Percentiles rank a stretch among this genome's conserved stretches.
These are phyloP conservation scores for Gymnorhina tibicen DNA, from an alignment of 2,113 vertebrate species.

Conservation along the genomic window DNA sequence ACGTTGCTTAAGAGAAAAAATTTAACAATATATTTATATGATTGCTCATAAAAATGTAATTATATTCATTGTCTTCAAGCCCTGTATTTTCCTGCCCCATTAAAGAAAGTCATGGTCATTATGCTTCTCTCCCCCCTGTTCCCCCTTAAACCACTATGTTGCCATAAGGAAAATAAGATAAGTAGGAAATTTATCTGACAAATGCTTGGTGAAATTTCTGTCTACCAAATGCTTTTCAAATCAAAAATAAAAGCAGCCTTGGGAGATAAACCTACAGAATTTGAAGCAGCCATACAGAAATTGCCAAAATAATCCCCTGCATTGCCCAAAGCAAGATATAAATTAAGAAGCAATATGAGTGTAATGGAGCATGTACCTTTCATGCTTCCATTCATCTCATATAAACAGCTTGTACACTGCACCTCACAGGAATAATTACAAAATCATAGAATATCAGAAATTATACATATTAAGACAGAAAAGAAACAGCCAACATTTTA, in stretches of 20 bases:
- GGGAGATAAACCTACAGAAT: constrained; percentile 61
- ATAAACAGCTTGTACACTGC: constrained; percentile 55
- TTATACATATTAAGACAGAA: constrained; percentile 32
- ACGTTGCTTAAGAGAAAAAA: constrained; percentile 19
- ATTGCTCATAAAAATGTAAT: constrained; percentile 58
- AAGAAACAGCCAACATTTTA: background rate
- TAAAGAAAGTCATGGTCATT: constrained; percentile 56
- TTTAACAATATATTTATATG: constrained; percentile 42
- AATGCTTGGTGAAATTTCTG: constrained; percentile 53
- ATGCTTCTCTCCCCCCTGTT: constrained; percentile 3
- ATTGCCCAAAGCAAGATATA: constrained; percentile 68
- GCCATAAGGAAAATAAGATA: constrained; percentile 57
- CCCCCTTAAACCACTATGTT: constrained; percentile 2
- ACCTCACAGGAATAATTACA: constrained; percentile 64
- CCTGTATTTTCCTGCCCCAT: constrained; percentile 45
- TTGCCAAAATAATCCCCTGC: constrained; percentile 53
- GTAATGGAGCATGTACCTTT: constrained; percentile 68
- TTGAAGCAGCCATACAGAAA: constrained; percentile 58
- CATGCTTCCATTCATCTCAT: constrained; percentile 69
- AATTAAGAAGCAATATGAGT: constrained; percentile 72
- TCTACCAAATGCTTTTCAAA: constrained; percentile 62
- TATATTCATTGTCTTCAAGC: constrained; percentile 53
- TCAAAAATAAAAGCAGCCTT: constrained; percentile 56
- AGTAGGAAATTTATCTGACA: constrained; percentile 65
- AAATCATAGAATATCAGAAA: constrained; percentile 13